phyloP scores from a whole-genome alignment of 2,113 vertebrate genomes.

The Meleagris gallopavo region DNA sequence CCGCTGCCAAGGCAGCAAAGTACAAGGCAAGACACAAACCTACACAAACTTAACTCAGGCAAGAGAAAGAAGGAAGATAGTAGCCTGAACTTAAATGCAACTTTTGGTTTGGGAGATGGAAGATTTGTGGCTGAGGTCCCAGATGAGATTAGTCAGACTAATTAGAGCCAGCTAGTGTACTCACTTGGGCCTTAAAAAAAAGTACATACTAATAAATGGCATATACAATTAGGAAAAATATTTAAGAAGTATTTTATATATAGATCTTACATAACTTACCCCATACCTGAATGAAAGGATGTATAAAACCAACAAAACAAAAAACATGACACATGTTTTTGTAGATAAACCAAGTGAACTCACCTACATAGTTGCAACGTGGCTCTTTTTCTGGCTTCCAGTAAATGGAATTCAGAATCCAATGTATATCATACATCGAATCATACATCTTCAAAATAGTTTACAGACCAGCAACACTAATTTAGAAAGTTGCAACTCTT shows the following conservation, averaged over 20 bases:
- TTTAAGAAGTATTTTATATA: not conserved
- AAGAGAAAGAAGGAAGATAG: fast-evolving
- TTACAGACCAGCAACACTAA: not conserved
- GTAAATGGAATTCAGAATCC: not conserved
- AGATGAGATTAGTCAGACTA: not conserved
- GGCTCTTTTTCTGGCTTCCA: not conserved
- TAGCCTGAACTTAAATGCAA: not conserved
- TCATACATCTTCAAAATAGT: not conserved
- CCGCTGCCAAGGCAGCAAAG: not conserved
- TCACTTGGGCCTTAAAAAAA: not conserved
- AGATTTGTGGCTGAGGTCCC: fast-evolving
- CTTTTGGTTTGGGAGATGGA: not conserved
- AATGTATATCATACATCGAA: not conserved
- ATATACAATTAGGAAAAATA: not conserved
- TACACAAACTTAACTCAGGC: fast-evolving
- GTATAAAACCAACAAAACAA: not conserved
- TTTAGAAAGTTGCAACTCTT: not conserved
- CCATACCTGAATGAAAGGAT: not conserved
- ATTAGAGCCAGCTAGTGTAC: fast-evolving
- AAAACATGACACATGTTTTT: not conserved
- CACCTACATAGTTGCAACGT: not conserved
- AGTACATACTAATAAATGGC: not conserved
- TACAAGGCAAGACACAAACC: not conserved
- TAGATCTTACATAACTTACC: not conserved
- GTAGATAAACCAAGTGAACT: not conserved